phyloP scores from a whole-genome alignment of 2,888 invertebrate species.

The Odiellus spinosus region DNA sequence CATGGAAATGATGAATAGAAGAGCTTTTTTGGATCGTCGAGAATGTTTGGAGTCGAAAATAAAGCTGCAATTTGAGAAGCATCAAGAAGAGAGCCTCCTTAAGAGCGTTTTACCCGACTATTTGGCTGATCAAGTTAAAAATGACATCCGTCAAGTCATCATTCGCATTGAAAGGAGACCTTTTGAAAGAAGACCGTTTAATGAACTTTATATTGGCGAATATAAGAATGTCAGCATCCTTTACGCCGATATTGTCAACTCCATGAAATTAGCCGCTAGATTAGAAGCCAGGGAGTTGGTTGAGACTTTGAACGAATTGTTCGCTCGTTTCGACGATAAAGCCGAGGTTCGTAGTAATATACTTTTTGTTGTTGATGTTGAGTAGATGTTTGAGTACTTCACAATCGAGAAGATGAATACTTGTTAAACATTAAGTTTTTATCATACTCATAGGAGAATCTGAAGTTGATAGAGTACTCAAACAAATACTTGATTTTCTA shows the following conservation, averaged over 20 bases:
- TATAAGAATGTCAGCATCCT: slow-evolving; percentile 62
- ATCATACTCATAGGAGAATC: too few species aligned
- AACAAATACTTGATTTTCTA: too few species aligned
- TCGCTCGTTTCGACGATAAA: slow-evolving; percentile 77
- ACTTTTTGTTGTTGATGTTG: too few species aligned
- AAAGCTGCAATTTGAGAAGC: slow-evolving; percentile 61
- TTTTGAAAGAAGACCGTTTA: slow-evolving; percentile 30
- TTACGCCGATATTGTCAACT: slow-evolving; percentile 87
- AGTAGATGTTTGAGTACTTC: too few species aligned
- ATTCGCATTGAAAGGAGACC: slow-evolving; percentile 11
- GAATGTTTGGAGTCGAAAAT: slow-evolving; percentile 72
- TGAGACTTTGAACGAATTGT: slow-evolving; percentile 73
- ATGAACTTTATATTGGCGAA: slow-evolving; percentile 69
- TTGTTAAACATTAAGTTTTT: too few species aligned
- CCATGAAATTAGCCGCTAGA: slow-evolving; percentile 69
- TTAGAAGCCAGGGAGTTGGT: slow-evolving; percentile 65
- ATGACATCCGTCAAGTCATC: slow-evolving; percentile 37
- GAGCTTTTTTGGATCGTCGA: slow-evolving; percentile 70
- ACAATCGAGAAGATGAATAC: too few species aligned
- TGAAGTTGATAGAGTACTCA: too few species aligned
- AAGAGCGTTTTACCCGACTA: slow-evolving; percentile 72
- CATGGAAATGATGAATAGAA: slow-evolving; percentile 69
- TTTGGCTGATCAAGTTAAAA: slow-evolving; percentile 47
- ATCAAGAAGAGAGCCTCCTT: slow-evolving; percentile 59
- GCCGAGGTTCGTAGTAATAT: slow-evolving; percentile 66